Evolutionary conservation across 2,797 vertebrate genomes (phyloP), one percentile per base, ranked within the genome.

Genomic region (Capromys pilorides): DNA sequence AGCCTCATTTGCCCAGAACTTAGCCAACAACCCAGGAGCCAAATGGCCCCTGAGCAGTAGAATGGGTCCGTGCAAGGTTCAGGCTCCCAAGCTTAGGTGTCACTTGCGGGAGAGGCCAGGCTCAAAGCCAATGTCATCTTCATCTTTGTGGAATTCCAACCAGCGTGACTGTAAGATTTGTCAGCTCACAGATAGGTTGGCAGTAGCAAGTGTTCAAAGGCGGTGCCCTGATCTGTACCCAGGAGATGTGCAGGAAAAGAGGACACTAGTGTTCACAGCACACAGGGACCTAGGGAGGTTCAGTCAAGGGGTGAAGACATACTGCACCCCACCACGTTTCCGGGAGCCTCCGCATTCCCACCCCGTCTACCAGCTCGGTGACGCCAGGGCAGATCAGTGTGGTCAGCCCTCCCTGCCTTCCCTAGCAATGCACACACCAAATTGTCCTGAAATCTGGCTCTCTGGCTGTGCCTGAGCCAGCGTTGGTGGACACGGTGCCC

Each of bases 321-420:
- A 14, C 31, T 13, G 2, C 0, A 2, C 31, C 8, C 33, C 24
- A 0, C 33, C 4, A 36, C 6, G 71, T 54, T 26, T 11, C 0
- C 11, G 11, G 22, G 33, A 18, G 3, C 33, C 36, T 3, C 33
- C 0, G 0, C 1, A 0, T 36, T 7, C 31, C 36, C 10, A 1
- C 41, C 28, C 6, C 3, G 31, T 3, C 36, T 66, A 5, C 31
- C 36, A 2, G 0, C 0, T 2, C 33, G 36, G 0, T 1, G 7
- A 57, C 11, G 14, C 10, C 24, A 36, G 51, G 59, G 66, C 28
- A 4, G 5, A 59, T 1, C 5, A 9, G 1, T 19, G 11, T 10
- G n/a, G 5, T 13, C n/a, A 24, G 39, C 81, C 73, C 57, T 54
- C 41, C 41, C 4, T 12, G 67, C 16, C 62, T 54, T 45, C 80